Conservation (phyloP, 1,140 invertebrate species). For the Tetraneura akinire region DNA sequence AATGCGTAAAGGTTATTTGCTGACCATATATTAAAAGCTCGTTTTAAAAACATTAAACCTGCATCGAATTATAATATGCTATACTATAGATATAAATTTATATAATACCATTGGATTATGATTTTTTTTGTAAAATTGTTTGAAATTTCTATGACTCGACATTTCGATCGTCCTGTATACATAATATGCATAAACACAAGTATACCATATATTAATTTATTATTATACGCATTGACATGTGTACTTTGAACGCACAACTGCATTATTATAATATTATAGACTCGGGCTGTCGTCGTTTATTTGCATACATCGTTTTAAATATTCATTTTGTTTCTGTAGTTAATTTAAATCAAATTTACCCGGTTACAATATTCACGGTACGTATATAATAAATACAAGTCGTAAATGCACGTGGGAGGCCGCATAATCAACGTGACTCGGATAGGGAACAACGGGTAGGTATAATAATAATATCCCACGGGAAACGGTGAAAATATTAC, state of each 20-base stretch:
- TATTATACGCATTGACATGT: background rate
- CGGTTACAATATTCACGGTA: background rate
- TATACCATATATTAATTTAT: too few relatives aligned
- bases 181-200: too few relatives aligned
- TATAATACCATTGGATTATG: too few relatives aligned
- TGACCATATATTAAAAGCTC: too few relatives aligned
- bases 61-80: too few relatives aligned
- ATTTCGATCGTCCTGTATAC: too few relatives aligned
- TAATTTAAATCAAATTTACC: constrained; percentile 34
- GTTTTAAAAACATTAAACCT: too few relatives aligned
- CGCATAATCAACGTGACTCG: constrained; percentile 18
- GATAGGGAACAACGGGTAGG: background rate
- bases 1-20: too few relatives aligned
- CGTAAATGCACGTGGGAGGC: background rate
- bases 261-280: background rate
- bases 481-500: background rate
- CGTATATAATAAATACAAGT: background rate
- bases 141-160: too few relatives aligned
- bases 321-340: constrained; percentile 29
- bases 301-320: constrained; percentile 39
- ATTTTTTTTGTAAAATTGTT: too few relatives aligned
- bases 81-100: too few relatives aligned
- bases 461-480: constrained; percentile 31
- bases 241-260: background rate
- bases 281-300: constrained; percentile 8